phyloP scores from a whole-genome alignment of 2,888 invertebrate species.

The Acronicta leporina region DNA sequence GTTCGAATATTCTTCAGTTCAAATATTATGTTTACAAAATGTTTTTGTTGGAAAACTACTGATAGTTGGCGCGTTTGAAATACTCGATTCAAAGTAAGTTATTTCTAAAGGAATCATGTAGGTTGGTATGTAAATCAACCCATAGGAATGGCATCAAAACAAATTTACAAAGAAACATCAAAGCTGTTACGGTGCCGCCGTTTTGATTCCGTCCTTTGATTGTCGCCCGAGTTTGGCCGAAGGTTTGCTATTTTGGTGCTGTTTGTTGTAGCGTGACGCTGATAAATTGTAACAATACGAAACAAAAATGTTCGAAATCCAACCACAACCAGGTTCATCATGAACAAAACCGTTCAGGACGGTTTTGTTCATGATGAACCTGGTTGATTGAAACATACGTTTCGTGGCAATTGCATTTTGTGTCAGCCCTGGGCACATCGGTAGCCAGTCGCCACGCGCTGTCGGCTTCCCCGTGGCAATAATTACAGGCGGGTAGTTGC shows the following conservation, averaged over 20 bases:
- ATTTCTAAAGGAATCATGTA: conserved; percentile 53
- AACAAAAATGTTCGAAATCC: conserved; percentile 43
- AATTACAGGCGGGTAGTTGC: conserved; percentile 72
- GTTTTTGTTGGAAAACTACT: conserved; percentile 33
- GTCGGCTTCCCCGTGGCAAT: conserved; percentile 68
- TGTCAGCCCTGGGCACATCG: conserved; percentile 55
- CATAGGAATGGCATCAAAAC: conserved; percentile 67
- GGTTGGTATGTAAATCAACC: conserved; percentile 63
- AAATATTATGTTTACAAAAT: conserved; percentile 48
- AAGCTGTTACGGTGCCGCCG: conserved; percentile 73
- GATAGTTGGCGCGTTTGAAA: conserved; percentile 51
- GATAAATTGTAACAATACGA: conserved; percentile 52
- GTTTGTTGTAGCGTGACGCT: conserved; percentile 53
- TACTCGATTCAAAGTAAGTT: conserved; percentile 54
- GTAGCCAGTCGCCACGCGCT: conserved; percentile 51
- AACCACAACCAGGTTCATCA: too few species aligned
- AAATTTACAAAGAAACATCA: conserved; percentile 81
- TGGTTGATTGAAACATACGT: conserved; percentile 40
- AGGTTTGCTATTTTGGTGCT: conserved; percentile 74
- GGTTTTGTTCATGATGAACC: conserved; percentile 32
- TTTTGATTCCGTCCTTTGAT: conserved; percentile 84
- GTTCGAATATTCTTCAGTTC: conserved; percentile 37
- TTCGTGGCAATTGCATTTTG: conserved; percentile 37
- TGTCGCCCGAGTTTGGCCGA: conserved; percentile 70
- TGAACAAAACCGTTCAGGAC: too few species aligned